Conservation (phyloP, 2,113 vertebrate genomes). For the Semicossyphus pulcher region DNA sequence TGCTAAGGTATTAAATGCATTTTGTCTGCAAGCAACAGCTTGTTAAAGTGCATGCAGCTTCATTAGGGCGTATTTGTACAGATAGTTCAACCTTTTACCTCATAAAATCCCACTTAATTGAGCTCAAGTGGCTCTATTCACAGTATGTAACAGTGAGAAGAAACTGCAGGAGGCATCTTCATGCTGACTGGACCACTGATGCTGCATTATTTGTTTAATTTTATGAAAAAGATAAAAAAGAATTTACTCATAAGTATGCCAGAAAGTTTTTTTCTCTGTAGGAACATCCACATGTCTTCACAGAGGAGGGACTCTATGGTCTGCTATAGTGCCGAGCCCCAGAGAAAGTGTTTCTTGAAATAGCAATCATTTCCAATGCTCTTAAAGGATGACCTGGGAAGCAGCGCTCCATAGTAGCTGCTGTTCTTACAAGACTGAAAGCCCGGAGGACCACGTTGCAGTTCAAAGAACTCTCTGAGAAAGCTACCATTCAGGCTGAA, state of each 20-base stretch:
- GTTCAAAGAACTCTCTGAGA: constrained; percentile 48
- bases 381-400: constrained; percentile 28
- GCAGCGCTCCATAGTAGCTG: constrained; percentile 13
- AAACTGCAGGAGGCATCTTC: not conserved
- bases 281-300: not conserved
- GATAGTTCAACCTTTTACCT: not conserved
- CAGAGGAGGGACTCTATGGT: not conserved
- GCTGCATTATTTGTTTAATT: not conserved
- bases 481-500: constrained; percentile 23
- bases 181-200: constrained; percentile 20
- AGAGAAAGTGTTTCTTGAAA: constrained; percentile 19
- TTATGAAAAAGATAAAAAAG: too few relatives aligned
- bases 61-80: not conserved
- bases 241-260: not conserved
- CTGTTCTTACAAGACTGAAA: constrained; percentile 45
- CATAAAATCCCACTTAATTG: constrained; percentile 5
- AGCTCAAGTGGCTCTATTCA: not conserved
- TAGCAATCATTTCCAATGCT: constrained; percentile 25
- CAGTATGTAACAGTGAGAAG: not conserved
- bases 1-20: not conserved
- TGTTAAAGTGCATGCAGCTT: not conserved
- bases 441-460: constrained; percentile 6
- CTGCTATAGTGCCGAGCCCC: not conserved
- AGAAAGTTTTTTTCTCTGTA: not conserved
- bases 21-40: not conserved